Evolutionary conservation across 1,140 invertebrate genomes (phyloP), one percentile per base, ranked within the genome.

Genomic region (Heterodera carotae): DNA sequence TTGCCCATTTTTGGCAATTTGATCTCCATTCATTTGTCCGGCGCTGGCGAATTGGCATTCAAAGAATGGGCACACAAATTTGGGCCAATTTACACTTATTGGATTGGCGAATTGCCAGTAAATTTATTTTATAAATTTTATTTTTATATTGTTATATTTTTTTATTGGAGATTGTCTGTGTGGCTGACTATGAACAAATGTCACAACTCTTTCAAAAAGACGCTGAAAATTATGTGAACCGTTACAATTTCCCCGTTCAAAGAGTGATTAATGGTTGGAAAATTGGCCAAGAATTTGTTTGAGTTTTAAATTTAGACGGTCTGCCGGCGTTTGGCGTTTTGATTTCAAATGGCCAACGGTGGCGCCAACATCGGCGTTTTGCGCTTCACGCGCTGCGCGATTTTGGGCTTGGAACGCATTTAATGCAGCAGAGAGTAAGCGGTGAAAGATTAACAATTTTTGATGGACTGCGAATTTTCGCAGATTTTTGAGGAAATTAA

Each of bases 281-380:
- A 6, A n/a, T 36, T 8, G 25, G n/a, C 4, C n/a, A 62, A 36
- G 39, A 43, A 43, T 33, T 22, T 71, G 2, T 34, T 31, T 22
- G 22, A 29, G 29, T 60, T 36, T n/a, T 15, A 43, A 43, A 71
- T 62, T 62, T 6, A 48, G 60, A 48, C 74, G 81, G 82, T 25
- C 62, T 64, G 22, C 27, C 33, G 27, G 62, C 29, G 4, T 36
- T 53, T 53, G 79, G 79, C 12, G 34, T 80, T n/a, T 34, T 82
- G 36, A 39, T 83, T 77, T 91, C 93, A 1, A 92, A 94, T 87
- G 94, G 94, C 0, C 89, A 90, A 5, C 84, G 92, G 25, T 96
- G 94, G 94, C 92, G 91, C 80, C 92, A 94, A 80, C 93, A 95
- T 82, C 89, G 94, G 34, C 92, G 91, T 83, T 92, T 94, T 80